Evolutionary conservation across 92 coral and sea anemone genomes (phyloP).

Genomic region (Metridium senile): DNA sequence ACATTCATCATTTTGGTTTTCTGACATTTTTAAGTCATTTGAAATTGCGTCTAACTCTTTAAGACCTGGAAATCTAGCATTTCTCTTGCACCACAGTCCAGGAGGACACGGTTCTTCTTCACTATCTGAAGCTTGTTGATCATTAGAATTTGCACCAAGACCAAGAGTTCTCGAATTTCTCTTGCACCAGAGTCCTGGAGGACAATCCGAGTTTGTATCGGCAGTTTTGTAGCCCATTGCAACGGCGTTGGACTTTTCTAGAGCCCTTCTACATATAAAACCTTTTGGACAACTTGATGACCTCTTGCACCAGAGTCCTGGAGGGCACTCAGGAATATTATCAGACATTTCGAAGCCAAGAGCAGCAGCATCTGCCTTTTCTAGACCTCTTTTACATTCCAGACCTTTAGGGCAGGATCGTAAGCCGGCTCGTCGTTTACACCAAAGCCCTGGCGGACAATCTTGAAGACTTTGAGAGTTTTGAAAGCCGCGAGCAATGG

Average conservation of each 20-base stretch:
- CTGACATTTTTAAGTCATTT: neutral
- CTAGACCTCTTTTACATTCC: constrained; percentile 41
- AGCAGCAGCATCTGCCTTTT: neutral
- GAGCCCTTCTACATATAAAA: constrained; percentile 44
- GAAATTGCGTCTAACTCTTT: too few relatives aligned
- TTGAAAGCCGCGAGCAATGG: constrained; percentile 18
- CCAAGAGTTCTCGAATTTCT: neutral
- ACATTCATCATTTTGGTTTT: constrained; percentile 12
- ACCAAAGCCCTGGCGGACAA: constrained; percentile 55
- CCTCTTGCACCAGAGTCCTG: constrained; percentile 66
- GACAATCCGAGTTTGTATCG: constrained; percentile 19
- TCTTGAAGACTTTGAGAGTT: neutral
- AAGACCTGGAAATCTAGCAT: neutral
- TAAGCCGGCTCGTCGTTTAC: constrained; percentile 46
- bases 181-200: constrained; percentile 70
- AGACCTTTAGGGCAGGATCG: too few relatives aligned
- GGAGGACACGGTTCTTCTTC: constrained; percentile 43
- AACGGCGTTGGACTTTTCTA: neutral
- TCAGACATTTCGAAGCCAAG: constrained; percentile 25
- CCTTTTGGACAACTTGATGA: too few relatives aligned
- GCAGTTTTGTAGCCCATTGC: constrained; percentile 26
- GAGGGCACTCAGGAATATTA: constrained; percentile 37
- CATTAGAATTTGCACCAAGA: neutral
- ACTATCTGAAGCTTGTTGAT: neutral
- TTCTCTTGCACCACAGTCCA: constrained; percentile 75